Evolutionary conservation across 2,113 vertebrate genomes (phyloP).

Genomic region (Phalacrocorax brasilianus): DNA sequence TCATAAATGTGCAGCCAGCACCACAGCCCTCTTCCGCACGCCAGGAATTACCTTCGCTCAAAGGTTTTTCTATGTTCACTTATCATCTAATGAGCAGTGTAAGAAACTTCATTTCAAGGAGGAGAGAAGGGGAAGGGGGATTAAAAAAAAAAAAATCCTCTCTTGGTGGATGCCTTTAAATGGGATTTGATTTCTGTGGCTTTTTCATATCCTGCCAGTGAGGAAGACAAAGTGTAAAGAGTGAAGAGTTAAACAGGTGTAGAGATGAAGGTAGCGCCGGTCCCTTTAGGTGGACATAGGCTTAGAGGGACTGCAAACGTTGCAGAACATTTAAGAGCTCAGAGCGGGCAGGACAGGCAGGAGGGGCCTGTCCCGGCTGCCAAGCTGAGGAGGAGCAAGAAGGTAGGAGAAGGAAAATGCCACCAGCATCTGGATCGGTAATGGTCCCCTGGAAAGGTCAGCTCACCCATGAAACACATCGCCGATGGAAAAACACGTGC

Average conservation of each 20-base stretch:
- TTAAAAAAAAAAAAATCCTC: slow-evolving; percentile 1
- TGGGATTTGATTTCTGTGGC: slow-evolving; percentile 24
- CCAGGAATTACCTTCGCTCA: slow-evolving; percentile 69
- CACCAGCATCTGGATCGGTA: not conserved
- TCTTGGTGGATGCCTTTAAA: slow-evolving; percentile 38
- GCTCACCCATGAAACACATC: not conserved
- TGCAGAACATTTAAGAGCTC: not conserved
- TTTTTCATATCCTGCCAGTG: not conserved
- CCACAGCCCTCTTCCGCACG: slow-evolving; percentile 30
- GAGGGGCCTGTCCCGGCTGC: not conserved
- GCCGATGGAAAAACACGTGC: fast-evolving
- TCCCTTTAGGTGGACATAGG: not conserved
- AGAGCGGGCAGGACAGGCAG: not conserved
- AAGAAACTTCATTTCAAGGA: slow-evolving; percentile 66
- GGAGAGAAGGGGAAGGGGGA: slow-evolving; percentile 30
- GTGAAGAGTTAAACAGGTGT: not conserved
- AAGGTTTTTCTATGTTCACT: slow-evolving; percentile 61
- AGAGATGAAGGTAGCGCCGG: not conserved
- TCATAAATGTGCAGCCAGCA: slow-evolving; percentile 56
- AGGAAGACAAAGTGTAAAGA: not conserved
- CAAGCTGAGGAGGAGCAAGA: not conserved
- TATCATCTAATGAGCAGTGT: slow-evolving; percentile 69
- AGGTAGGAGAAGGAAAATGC: not conserved
- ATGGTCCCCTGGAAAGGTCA: not conserved
- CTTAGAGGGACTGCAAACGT: not conserved